A percentile compares a stretch with the other conserved stretches of the same genome.
phyloP scores from a whole-genome alignment of 2,113 vertebrate genomes.

The Lepisosteus oculatus region DNA sequence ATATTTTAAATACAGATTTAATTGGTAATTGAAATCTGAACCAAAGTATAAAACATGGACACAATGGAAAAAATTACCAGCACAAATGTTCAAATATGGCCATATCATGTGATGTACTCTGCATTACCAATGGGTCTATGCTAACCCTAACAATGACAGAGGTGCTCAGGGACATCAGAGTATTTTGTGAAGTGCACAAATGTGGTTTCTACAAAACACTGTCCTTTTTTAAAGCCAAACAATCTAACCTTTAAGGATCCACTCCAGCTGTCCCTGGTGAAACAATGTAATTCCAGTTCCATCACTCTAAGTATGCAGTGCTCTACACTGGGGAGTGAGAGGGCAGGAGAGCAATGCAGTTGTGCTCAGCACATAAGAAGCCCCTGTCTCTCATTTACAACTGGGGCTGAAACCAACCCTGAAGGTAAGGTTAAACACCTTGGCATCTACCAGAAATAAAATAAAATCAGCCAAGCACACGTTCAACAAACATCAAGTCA shows the following conservation, averaged over 20 bases:
- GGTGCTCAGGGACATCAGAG: no score
- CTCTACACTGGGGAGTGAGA: conserved; percentile 35
- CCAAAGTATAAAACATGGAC: no score
- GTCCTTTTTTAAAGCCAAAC: conserved; percentile 28
- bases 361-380: conserved; percentile 28
- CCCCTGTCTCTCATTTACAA: conserved; percentile 31
- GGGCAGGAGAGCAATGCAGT: conserved; percentile 38
- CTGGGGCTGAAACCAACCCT: conserved; percentile 27
- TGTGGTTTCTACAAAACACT: background rate
- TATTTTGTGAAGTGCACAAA: background rate
- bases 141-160: background rate
- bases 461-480: background rate
- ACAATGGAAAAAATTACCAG: no score
- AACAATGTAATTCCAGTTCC: conserved; percentile 42
- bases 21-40: no score
- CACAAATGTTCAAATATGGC: no score
- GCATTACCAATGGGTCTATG: background rate
- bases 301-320: conserved; percentile 45
- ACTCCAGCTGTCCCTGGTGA: conserved; percentile 26
- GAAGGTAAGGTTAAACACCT: conserved; percentile 38
- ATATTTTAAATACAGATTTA: no score
- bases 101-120: no score
- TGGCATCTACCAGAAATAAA: conserved; percentile 20
- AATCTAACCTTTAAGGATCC: conserved; percentile 10
- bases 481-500: no score